Conservation (phyloP, 2,888 invertebrate species). For the Dione juno region DNA sequence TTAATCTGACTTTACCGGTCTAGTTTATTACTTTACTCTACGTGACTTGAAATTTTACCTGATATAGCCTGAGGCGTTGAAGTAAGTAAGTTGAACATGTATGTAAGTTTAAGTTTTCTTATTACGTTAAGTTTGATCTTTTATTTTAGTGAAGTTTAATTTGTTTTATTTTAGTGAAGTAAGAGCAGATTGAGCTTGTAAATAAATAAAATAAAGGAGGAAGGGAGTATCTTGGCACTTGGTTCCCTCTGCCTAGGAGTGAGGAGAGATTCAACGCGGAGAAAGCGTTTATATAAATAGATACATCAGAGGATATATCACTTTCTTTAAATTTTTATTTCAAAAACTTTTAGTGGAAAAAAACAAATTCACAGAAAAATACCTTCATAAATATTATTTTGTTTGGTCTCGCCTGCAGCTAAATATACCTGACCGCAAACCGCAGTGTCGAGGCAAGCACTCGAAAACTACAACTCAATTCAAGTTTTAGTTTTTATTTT, state of each 20-base stretch:
- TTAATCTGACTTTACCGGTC: conserved; percentile 31
- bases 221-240: too few relatives aligned
- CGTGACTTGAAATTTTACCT: conserved; percentile 33
- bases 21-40: conserved; percentile 37
- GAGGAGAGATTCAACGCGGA: too few relatives aligned
- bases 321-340: too few relatives aligned
- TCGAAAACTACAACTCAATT: neutral
- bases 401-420: conserved; percentile 12
- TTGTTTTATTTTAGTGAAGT: too few relatives aligned
- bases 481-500: neutral
- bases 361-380: conserved; percentile 3
- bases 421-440: conserved; percentile 25
- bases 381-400: neutral
- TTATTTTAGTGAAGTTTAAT: neutral
- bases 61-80: neutral
- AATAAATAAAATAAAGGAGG: too few relatives aligned
- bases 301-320: too few relatives aligned
- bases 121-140: neutral
- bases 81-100: neutral
- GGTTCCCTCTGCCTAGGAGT: too few relatives aligned
- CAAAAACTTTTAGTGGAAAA: too few relatives aligned
- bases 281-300: too few relatives aligned
- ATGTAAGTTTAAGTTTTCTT: neutral
- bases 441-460: conserved; percentile 6
- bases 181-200: too few relatives aligned